These are phyloP conservation scores for Ametastegia equiseti DNA, from an alignment of 2,888 invertebrate genomes.

Conservation along the genomic window DNA sequence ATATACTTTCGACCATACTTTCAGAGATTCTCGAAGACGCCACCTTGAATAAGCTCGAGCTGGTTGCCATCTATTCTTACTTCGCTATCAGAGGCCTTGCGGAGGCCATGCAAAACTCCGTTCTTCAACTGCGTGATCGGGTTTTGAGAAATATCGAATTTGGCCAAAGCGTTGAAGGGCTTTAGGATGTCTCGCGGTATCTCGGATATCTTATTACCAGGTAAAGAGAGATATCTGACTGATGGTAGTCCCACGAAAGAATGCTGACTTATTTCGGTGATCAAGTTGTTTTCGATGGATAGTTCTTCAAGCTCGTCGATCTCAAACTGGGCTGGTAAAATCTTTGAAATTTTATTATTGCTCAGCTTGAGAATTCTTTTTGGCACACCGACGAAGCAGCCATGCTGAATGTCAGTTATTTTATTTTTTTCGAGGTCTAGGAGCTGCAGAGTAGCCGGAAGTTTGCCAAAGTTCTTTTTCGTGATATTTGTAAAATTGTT, in stretches of 20 bases:
- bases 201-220: neutral
- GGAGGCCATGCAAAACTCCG: slow-evolving; percentile 61
- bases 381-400: slow-evolving; percentile 72
- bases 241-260: slow-evolving; percentile 67
- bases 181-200: slow-evolving; percentile 71
- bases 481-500: slow-evolving; percentile 73
- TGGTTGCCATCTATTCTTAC: slow-evolving; percentile 36
- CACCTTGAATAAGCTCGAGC: slow-evolving; percentile 51
- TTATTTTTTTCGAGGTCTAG: slow-evolving; percentile 74
- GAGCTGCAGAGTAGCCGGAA: slow-evolving; percentile 70
- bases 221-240: slow-evolving; percentile 71
- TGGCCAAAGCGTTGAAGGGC: slow-evolving; percentile 72
- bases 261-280: slow-evolving; percentile 57
- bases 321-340: slow-evolving; percentile 49
- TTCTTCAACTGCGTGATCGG: slow-evolving; percentile 69
- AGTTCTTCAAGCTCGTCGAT: slow-evolving; percentile 17
- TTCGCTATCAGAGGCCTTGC: slow-evolving; percentile 48
- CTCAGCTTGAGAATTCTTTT: slow-evolving; percentile 73
- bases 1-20: neutral
- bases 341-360: slow-evolving; percentile 66
- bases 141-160: slow-evolving; percentile 74
- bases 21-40: slow-evolving; percentile 51
- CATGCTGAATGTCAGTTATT: slow-evolving; percentile 71
- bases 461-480: slow-evolving; percentile 69
- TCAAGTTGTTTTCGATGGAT: slow-evolving; percentile 47